Evolutionary conservation across 2,888 invertebrate genomes (phyloP), one percentile per base, ranked within the genome.

Genomic region (Tetragnatha montana): DNA sequence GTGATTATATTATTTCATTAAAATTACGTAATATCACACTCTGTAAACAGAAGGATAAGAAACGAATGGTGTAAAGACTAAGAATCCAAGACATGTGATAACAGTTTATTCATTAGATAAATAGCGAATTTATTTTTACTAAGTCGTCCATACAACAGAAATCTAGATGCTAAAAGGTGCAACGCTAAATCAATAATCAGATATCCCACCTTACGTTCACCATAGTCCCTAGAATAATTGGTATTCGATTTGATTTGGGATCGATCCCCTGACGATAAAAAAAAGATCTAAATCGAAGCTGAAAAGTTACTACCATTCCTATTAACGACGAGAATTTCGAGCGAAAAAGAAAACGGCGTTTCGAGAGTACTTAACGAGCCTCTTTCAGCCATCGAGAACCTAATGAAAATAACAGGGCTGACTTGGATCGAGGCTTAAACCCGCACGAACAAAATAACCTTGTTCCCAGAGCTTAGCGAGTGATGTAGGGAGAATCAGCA

Each of bases 361-460:
- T 70, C 79, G 47, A 8, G 71, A 80, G 79, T 74, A 71, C 86
- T 80, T 86, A 86, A 73, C 80, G 79, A 86, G 60, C 73, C 47
- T 50, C 68, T 73, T 71, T 10, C 51, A 71, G 80, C 80, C 74
- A 79, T 71, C 73, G 35, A 86, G 78, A 8, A n/a, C 70, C 79
- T 87, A 87, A 81, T 87, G 87, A 87, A 87, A 87, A 87, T 82
- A 87, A 87, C 81, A 82, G 81, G 49, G 35, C 35, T 35, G 35
- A 35, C 71, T n/a, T 14, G 22, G 70, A 14, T 71, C 70, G 76
- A 22, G 71, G 81, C 71, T 82, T 87, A 76, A 81, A 82, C 69
- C 74, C 21, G 49, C 22, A 68, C 50, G 69, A 78, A 69, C n/a
- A 70, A 81, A 87, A 76, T 87, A 82, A 87, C 82, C 87, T 82